Evolutionary conservation across 2,113 vertebrate genomes (phyloP).

Genomic region (Platichthys flesus): DNA sequence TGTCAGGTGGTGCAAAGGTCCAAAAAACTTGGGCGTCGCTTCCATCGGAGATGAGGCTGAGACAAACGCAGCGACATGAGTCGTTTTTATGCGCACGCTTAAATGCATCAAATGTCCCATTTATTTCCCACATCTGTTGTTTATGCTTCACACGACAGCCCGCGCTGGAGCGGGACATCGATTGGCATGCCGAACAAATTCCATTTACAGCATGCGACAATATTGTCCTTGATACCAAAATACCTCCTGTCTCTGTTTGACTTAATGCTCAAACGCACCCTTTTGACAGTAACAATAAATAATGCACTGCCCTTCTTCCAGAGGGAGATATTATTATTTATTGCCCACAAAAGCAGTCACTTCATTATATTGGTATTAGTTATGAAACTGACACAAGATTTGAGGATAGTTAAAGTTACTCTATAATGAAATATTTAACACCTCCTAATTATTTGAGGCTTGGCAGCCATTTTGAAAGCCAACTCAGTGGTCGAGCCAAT

Average conservation of each 20-base stretch:
- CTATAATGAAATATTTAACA: constrained; percentile 73
- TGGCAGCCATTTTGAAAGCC: constrained; percentile 67
- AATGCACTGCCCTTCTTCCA: not conserved
- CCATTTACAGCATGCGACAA: constrained; percentile 17
- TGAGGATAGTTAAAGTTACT: constrained; percentile 54
- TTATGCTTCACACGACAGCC: constrained; percentile 40
- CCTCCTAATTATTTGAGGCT: constrained; percentile 70
- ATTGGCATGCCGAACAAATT: constrained; percentile 25
- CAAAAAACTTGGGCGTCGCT: constrained; percentile 32
- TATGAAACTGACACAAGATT: constrained; percentile 54
- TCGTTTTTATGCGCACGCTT: constrained; percentile 25
- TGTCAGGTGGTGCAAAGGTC: constrained; percentile 38
- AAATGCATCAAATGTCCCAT: constrained; percentile 50
- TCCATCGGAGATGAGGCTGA: constrained; percentile 10
- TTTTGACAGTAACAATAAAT: constrained; percentile 11
- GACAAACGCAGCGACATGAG: constrained; percentile 22
- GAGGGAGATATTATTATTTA: constrained; percentile 35
- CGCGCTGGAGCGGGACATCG: constrained; percentile 7
- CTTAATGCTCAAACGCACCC: constrained; percentile 1
- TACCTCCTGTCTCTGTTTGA: constrained; percentile 17
- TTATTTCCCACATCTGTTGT: constrained; percentile 58
- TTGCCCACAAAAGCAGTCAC: constrained; percentile 18
- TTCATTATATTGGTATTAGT: constrained; percentile 55
- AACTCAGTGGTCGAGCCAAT: constrained; percentile 63
- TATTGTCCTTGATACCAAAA: constrained; percentile 27